Evolutionary conservation across 2,113 vertebrate genomes (phyloP).

Genomic region (Pterocles gutturalis): DNA sequence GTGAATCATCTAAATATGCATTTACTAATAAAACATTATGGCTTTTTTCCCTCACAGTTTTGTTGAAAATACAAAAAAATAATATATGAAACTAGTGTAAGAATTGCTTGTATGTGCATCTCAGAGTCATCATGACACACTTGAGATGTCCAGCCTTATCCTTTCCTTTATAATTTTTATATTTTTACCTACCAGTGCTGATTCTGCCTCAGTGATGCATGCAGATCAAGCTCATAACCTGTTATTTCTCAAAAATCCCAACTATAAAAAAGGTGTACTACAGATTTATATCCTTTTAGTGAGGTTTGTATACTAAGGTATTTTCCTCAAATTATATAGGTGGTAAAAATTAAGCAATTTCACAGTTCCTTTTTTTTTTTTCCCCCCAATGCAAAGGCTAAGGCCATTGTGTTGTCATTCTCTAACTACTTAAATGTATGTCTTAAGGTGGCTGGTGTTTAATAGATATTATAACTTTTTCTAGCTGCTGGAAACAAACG

Average conservation of each 20-base stretch:
- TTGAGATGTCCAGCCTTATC: background rate
- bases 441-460: background rate
- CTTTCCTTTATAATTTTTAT: background rate
- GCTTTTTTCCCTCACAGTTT: background rate
- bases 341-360: background rate
- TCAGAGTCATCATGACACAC: background rate
- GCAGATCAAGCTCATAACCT: background rate
- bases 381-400: background rate
- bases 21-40: background rate
- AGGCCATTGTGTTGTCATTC: background rate
- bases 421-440: background rate
- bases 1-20: background rate
- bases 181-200: background rate
- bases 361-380: background rate
- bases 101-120: background rate
- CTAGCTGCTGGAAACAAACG: background rate
- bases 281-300: background rate
- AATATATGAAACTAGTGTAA: background rate
- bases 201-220: background rate
- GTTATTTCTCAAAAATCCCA: background rate
- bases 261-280: fast-evolving
- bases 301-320: background rate
- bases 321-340: background rate
- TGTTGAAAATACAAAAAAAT: background rate
- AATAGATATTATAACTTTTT: background rate